A percentile compares a stretch with the other conserved stretches of the same genome.
phyloP scores from a whole-genome alignment of 2,113 vertebrate genomes.

The Silurus asotus region DNA sequence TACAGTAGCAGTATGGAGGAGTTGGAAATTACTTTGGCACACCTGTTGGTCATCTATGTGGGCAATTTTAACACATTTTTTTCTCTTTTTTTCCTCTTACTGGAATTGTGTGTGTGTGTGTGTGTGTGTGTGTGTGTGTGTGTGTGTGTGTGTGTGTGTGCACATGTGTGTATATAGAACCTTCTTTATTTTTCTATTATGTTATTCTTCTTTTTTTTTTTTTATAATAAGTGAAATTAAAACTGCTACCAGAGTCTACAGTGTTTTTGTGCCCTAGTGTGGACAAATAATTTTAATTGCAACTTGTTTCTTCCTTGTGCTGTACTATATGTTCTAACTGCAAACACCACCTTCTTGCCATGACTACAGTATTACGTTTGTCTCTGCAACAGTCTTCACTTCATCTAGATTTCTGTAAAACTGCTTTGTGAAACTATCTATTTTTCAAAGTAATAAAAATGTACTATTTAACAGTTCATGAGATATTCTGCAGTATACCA shows the following conservation, averaged over 20 bases:
- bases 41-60: no score
- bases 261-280: not conserved
- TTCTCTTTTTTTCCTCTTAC: no score
- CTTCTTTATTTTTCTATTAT: not conserved
- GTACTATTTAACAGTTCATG: not conserved
- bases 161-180: no score
- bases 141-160: no score
- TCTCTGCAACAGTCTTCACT: not conserved
- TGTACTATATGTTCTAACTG: not conserved
- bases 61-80: no score
- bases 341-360: not conserved
- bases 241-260: not conserved
- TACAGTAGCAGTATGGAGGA: no score
- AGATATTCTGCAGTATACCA: conserved; percentile 7
- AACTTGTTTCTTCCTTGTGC: not conserved
- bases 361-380: not conserved
- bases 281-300: no score
- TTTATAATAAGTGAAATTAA: not conserved
- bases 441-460: not conserved
- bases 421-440: not conserved
- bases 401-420: not conserved
- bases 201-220: not conserved
- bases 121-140: no score
- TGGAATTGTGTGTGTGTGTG: no score
- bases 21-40: no score